These are phyloP conservation scores for Philereme vetulata DNA, from an alignment of 2,888 invertebrate genomes.

Conservation along the genomic window DNA sequence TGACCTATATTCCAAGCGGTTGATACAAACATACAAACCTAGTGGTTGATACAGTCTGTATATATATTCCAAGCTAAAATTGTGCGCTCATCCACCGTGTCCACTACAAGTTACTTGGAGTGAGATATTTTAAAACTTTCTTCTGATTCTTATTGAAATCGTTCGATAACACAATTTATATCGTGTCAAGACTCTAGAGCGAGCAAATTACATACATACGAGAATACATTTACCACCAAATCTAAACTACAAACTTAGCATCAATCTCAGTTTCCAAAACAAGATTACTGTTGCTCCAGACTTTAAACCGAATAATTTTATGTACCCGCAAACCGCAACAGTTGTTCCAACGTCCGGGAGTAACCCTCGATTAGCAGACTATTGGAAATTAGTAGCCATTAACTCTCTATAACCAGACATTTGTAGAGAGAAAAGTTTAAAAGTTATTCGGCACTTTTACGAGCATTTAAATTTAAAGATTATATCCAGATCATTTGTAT, in stretches of 20 bases:
- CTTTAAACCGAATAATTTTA: constrained; percentile 22
- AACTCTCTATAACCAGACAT: constrained; percentile 31
- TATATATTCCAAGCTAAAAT: no score
- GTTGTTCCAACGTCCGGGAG: constrained; percentile 41
- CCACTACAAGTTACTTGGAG: no score
- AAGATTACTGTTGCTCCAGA: constrained; percentile 17
- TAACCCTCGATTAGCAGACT: constrained; percentile 42
- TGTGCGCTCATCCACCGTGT: no score
- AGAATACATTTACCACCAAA: neutral
- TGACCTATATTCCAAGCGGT: constrained; percentile 21
- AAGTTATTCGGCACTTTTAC: no score
- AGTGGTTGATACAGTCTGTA: neutral
- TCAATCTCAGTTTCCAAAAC: constrained; percentile 7
- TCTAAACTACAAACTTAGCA: neutral
- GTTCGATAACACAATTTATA: no score
- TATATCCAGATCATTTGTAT: no score
- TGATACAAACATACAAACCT: neutral
- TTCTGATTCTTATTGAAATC: no score
- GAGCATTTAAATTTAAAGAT: no score
- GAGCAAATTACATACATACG: no score
- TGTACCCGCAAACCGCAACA: constrained; percentile 27
- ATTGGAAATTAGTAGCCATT: constrained; percentile 45
- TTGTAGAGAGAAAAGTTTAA: neutral
- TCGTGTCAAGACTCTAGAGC: no score
- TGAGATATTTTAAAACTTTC: no score